These are phyloP conservation scores for Eupithecia insigniata DNA, from an alignment of 2,888 invertebrate species.

Conservation along the genomic window DNA sequence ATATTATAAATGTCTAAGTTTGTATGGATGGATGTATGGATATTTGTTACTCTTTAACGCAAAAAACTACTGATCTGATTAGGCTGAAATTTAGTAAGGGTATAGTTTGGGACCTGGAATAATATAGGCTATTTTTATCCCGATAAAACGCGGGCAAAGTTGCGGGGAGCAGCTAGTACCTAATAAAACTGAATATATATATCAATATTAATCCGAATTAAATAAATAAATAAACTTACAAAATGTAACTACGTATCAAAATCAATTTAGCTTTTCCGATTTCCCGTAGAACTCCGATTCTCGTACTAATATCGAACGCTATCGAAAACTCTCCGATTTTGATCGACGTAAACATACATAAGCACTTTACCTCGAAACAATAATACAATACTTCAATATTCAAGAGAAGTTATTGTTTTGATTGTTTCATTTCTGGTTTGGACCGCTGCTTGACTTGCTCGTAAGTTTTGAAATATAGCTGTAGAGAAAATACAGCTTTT, in stretches of 20 bases:
- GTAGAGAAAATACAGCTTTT: neutral
- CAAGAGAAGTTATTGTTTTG: conserved; percentile 22
- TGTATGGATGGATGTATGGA: no score
- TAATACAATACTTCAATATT: conserved; percentile 14
- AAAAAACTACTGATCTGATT: no score
- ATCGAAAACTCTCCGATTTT: conserved; percentile 1
- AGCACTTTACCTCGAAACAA: conserved; percentile 24
- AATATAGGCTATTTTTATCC: no score
- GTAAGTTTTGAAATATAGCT: neutral
- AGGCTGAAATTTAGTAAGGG: no score
- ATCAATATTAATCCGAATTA: no score
- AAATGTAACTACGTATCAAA: neutral
- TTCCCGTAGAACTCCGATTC: conserved; percentile 3
- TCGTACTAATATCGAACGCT: neutral
- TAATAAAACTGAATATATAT: no score
- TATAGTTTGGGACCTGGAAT: no score
- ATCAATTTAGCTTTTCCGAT: neutral
- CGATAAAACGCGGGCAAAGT: no score
- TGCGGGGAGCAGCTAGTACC: no score
- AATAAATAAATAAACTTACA: no score
- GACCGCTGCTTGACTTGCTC: neutral
- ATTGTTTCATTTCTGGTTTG: neutral
- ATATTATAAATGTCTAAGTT: no score
- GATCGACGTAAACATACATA: conserved; percentile 30
- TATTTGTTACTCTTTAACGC: no score